Evolutionary conservation across 2,888 invertebrate species (phyloP), one percentile per base, ranked within the genome.

Genomic region (Hyposoter dolosus): DNA sequence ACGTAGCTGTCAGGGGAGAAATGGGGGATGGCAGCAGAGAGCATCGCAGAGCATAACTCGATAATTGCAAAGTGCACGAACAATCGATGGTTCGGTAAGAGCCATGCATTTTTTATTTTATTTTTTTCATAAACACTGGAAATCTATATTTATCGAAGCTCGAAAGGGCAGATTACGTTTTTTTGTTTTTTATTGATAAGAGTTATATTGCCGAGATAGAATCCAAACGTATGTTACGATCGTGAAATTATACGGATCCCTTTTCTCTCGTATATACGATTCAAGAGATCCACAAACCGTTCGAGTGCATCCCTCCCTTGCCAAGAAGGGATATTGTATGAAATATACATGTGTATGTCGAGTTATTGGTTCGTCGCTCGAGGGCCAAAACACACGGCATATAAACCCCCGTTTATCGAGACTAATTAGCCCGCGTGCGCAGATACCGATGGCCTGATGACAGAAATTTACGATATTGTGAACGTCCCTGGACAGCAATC

Each of bases 401-500:
- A 81, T 76, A 76, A 80, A 83, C 50, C n/a, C n/a, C n/a, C 86
- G 86, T 80, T 86, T 85, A 85, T 77, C 75, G 75, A 69, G 71
- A 80, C 76, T 85, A 85, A 85, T 85, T 85, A 87, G 82, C 85
- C 83, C 88, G 87, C 87, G 87, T 71, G 68, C 74, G 40, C 40
- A 53, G 74, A 83, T 77, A 85, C 83, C 82, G 85, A 87, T 77
- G 82, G 87, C 86, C 84, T 87, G 88, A 90, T 89, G 86, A 86
- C 87, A 87, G 87, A 88, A 87, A 90, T 88, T 90, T 88, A 90
- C 88, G 86, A 88, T 87, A 78, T 82, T 76, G 83, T 71, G 83
- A 85, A 72, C 82, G 81, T 40, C 74, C 60, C 19, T 17, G 47
- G 74, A 85, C 82, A 47, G 76, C 28, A 43, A 77, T 77, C 47